A percentile compares a stretch with the other conserved stretches of the same genome.
phyloP scores from a whole-genome alignment of 64 coral and sea anemone species.

The Actinia tenebrosa region DNA sequence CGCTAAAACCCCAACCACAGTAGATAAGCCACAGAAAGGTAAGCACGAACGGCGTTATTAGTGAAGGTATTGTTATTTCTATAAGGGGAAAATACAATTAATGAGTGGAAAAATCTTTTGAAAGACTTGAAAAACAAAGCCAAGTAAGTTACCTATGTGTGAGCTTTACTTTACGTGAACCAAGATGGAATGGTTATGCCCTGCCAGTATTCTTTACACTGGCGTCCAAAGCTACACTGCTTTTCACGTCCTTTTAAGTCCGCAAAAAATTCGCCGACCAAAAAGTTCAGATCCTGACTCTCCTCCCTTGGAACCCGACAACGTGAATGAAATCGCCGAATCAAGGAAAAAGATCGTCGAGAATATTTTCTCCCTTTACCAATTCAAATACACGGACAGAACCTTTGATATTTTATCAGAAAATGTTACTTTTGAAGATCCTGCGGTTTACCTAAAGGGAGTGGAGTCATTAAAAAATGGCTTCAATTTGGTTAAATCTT shows the following conservation, averaged over 20 bases:
- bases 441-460: constrained; percentile 14
- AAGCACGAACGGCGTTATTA: neutral
- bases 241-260: constrained; percentile 28
- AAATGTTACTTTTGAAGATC: constrained; percentile 38
- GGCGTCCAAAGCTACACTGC: constrained; percentile 21
- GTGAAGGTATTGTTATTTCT: neutral
- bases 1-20: neutral
- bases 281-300: neutral
- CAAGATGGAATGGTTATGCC: constrained; percentile 25
- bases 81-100: neutral
- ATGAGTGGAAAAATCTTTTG: neutral
- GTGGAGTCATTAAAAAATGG: constrained; percentile 15
- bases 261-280: constrained; percentile 5
- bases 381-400: constrained; percentile 6
- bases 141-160: neutral
- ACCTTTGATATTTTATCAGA: constrained; percentile 23
- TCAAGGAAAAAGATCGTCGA: constrained; percentile 20
- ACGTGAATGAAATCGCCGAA: neutral
- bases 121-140: neutral
- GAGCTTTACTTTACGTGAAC: neutral
- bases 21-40: neutral
- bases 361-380: constrained; percentile 14
- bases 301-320: neutral
- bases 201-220: constrained; percentile 27
- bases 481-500: constrained; percentile 6